These are phyloP conservation scores for Agriotes lineatus DNA, from an alignment of 2,888 invertebrate genomes.

Conservation along the genomic window DNA sequence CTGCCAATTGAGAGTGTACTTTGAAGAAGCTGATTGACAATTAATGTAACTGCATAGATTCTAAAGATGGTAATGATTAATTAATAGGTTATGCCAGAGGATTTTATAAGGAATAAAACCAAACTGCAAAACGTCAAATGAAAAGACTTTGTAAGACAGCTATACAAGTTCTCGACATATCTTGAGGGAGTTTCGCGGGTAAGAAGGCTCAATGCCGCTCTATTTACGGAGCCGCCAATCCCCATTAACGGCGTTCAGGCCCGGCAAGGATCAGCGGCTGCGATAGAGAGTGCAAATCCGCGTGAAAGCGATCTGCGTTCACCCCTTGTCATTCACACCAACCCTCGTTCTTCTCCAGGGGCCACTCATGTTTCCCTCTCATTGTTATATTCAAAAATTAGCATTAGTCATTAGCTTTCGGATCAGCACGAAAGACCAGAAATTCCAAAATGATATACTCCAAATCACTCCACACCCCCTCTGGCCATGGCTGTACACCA, in stretches of 20 bases:
- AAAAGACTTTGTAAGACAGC: constrained; percentile 39
- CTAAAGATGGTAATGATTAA: too few relatives aligned
- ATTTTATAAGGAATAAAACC: constrained; percentile 21
- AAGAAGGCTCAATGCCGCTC: constrained; percentile 66
- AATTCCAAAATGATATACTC: background rate
- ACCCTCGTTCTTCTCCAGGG: constrained; percentile 44
- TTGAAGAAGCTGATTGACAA: too few relatives aligned
- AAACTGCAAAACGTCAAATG: constrained; percentile 39
- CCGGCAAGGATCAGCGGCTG: constrained; percentile 60
- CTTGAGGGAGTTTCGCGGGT: constrained; percentile 49
- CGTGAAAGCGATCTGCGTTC: constrained; percentile 62
- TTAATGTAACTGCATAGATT: too few relatives aligned
- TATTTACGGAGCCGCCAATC: constrained; percentile 67
- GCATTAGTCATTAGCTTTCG: constrained; percentile 19
- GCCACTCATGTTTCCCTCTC: constrained; percentile 36
- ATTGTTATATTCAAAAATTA: constrained; percentile 33
- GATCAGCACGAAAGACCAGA: background rate
- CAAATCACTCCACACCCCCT: too few relatives aligned
- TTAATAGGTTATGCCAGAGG: constrained; percentile 9
- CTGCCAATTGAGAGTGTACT: too few relatives aligned
- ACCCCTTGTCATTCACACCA: constrained; percentile 54
- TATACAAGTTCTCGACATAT: constrained; percentile 45
- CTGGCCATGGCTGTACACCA: too few relatives aligned
- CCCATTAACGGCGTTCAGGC: constrained; percentile 64
- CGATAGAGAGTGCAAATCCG: constrained; percentile 62